These are phyloP conservation scores for Macropis europaea DNA, from an alignment of 2,888 invertebrate genomes.

Conservation along the genomic window DNA sequence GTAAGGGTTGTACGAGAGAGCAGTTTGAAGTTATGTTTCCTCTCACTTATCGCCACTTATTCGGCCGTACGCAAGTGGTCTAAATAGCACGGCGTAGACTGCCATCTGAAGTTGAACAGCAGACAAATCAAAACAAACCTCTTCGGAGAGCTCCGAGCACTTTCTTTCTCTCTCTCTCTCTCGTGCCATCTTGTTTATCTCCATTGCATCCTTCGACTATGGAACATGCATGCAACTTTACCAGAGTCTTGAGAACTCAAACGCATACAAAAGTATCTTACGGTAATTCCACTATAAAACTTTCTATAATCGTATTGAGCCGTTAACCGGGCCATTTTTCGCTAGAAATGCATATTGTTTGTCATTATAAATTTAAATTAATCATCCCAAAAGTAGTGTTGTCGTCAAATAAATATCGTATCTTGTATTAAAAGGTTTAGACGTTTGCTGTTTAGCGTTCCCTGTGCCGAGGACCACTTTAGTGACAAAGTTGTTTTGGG, in stretches of 20 bases:
- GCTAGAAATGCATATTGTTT: too few relatives aligned
- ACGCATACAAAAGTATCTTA: not conserved
- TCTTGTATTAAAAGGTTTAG: too few relatives aligned
- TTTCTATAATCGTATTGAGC: too few relatives aligned
- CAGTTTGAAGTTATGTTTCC: constrained; percentile 20
- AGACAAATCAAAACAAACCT: constrained; percentile 40
- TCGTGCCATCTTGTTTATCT: constrained; percentile 9
- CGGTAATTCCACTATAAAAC: not conserved
- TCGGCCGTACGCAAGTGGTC: constrained; percentile 18
- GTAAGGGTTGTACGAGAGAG: not conserved
- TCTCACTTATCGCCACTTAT: constrained; percentile 33
- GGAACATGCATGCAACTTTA: too few relatives aligned
- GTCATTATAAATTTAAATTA: too few relatives aligned
- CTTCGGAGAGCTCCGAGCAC: not conserved
- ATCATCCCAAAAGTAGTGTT: too few relatives aligned
- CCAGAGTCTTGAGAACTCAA: too few relatives aligned
- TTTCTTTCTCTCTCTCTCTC: not conserved
- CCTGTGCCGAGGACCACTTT: too few relatives aligned
- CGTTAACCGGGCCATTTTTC: too few relatives aligned
- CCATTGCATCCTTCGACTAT: not conserved
- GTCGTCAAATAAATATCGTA: too few relatives aligned
- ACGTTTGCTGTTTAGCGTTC: too few relatives aligned
- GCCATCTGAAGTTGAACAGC: constrained; percentile 27
- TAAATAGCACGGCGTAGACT: constrained; percentile 34
- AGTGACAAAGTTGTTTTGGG: too few relatives aligned